Conservation (phyloP, 1,140 invertebrate species). For the Luehdorfia chinensis region DNA sequence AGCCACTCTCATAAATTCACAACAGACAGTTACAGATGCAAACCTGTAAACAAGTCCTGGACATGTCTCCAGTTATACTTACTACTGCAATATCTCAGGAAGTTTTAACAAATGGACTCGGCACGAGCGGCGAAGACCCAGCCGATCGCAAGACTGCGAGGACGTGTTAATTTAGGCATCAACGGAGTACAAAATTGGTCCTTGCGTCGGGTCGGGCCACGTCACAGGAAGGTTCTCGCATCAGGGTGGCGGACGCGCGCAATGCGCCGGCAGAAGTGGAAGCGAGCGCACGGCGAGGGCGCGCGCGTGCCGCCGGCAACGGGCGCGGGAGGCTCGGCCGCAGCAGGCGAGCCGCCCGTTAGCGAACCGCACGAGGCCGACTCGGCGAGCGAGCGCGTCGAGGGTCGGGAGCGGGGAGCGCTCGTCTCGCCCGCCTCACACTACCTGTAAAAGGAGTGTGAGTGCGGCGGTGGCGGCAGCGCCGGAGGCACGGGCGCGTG, state of each 20-base stretch:
- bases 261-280: conserved; percentile 67
- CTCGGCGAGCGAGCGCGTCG: conserved; percentile 68
- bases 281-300: conserved; percentile 48
- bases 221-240: conserved; percentile 62
- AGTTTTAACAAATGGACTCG: conserved; percentile 53
- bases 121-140: conserved; percentile 32
- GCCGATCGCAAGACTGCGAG: conserved; percentile 45
- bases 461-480: conserved; percentile 72
- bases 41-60: conserved; percentile 35
- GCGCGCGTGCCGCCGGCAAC: conserved; percentile 32
- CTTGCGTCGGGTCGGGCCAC: conserved; percentile 47
- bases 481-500: conserved; percentile 75
- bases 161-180: conserved; percentile 53
- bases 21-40: conserved; percentile 28
- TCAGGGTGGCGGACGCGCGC: conserved; percentile 48
- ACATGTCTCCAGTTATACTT: conserved; percentile 36
- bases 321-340: conserved; percentile 23
- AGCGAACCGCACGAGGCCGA: conserved; percentile 65
- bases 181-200: conserved; percentile 71
- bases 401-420: conserved; percentile 57
- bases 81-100: conserved; percentile 23
- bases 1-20: conserved; percentile 37
- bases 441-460: conserved; percentile 75
- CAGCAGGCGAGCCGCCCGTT: conserved; percentile 32
- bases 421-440: conserved; percentile 70